Evolutionary conservation across 2,797 vertebrate genomes (phyloP).

Genomic region (Gymnopithys bicolor): DNA sequence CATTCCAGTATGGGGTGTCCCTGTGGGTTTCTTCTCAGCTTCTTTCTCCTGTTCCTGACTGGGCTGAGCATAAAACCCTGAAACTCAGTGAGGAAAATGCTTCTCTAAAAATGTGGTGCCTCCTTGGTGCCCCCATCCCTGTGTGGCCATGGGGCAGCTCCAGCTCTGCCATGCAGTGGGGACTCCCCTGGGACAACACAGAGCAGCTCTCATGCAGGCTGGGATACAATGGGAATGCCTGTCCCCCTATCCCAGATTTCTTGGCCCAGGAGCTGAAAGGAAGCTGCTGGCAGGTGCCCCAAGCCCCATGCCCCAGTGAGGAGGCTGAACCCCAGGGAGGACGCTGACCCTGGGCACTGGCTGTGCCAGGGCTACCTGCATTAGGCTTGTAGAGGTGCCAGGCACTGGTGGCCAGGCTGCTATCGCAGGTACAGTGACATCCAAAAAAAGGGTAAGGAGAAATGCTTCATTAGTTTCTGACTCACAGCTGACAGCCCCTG

Average conservation of each 20-base stretch:
- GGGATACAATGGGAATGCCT: neutral
- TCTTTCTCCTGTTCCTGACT: neutral
- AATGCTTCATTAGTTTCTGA: neutral
- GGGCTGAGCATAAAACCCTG: neutral
- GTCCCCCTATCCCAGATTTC: neutral
- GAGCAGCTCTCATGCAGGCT: neutral
- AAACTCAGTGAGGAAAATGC: neutral
- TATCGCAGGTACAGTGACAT: rapidly evolving
- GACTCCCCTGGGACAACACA: neutral
- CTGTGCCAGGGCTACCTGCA: rapidly evolving
- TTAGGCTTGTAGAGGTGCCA: neutral
- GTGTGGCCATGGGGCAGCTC: neutral
- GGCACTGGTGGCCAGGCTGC: rapidly evolving
- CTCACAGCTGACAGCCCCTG: slow-evolving; percentile 46
- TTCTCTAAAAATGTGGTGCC: neutral
- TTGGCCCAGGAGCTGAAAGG: neutral
- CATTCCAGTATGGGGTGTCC: neutral
- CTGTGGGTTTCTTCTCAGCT: neutral
- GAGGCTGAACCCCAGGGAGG: neutral
- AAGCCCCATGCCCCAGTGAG: neutral
- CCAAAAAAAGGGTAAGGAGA: neutral
- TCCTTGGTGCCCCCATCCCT: neutral
- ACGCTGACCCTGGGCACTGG: neutral
- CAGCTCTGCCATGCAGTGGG: neutral
- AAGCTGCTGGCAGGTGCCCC: neutral